Evolutionary conservation across 2,113 vertebrate species (phyloP).

Genomic region (Glaucidium brasilianum): DNA sequence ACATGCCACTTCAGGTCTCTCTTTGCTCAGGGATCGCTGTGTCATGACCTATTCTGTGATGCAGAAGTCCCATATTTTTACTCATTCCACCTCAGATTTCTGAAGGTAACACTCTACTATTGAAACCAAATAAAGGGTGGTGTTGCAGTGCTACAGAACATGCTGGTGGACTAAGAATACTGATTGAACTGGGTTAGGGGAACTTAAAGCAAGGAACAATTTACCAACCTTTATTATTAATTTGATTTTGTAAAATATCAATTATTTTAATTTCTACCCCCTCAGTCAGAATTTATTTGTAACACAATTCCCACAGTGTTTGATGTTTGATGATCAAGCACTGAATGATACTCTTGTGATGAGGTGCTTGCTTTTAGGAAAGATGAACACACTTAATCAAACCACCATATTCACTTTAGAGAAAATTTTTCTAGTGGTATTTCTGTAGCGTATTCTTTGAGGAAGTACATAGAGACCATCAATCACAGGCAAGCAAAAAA

Average conservation of each 20-base stretch:
- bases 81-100: background rate
- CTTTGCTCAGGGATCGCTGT: background rate
- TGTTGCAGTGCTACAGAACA: background rate
- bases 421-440: background rate
- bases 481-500: background rate
- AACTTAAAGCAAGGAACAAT: background rate
- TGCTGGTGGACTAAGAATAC: background rate
- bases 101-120: fast-evolving
- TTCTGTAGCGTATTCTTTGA: background rate
- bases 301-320: background rate
- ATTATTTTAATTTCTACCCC: background rate
- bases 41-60: background rate
- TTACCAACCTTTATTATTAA: background rate
- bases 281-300: background rate
- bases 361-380: background rate
- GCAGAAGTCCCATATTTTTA: background rate
- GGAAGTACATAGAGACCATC: background rate
- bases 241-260: background rate
- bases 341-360: background rate
- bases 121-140: background rate
- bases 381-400: background rate
- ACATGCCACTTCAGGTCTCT: background rate
- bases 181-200: background rate
- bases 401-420: background rate
- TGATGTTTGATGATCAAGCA: background rate